Conservation (phyloP, 2,888 invertebrate genomes). For the Eretmocerus hayati region DNA sequence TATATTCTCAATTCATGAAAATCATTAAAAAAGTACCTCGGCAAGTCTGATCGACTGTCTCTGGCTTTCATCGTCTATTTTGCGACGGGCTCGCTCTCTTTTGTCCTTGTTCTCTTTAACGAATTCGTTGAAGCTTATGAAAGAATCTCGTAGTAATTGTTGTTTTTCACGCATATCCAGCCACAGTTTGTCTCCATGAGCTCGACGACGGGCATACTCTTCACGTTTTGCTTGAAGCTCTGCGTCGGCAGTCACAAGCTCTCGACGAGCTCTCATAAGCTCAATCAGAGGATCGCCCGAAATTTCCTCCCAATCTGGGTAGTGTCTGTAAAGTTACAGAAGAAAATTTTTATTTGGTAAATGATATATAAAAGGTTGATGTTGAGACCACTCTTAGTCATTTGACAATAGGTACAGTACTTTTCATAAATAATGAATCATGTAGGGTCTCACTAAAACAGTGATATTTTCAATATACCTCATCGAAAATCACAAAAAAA, state of each 20-base stretch:
- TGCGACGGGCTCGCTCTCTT: conserved; percentile 55
- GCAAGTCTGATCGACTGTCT: conserved; percentile 47
- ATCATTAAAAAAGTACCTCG: conserved; percentile 15
- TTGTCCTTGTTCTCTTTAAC: conserved; percentile 61
- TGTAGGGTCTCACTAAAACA: too few relatives aligned
- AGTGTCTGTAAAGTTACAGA: conserved; percentile 52
- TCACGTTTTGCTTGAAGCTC: conserved; percentile 48
- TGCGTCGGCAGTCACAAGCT: conserved; percentile 51
- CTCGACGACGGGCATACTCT: conserved; percentile 46
- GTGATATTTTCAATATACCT: too few relatives aligned
- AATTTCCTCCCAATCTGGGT: conserved; percentile 58
- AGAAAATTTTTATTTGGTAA: too few relatives aligned
- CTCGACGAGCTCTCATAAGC: conserved; percentile 52
- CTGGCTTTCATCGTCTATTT: conserved; percentile 53
- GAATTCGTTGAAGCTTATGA: conserved; percentile 59
- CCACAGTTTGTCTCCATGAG: conserved; percentile 53
- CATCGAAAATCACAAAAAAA: too few relatives aligned
- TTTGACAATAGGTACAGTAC: too few relatives aligned
- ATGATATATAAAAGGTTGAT: too few relatives aligned
- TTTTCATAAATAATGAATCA: too few relatives aligned
- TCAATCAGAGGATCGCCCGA: conserved; percentile 53
- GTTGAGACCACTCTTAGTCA: too few relatives aligned
- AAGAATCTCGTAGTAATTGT: conserved; percentile 51
- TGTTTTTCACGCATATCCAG: conserved; percentile 52
- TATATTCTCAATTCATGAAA: background rate